A percentile compares a stretch with the other conserved stretches of the same genome.
phyloP scores from a whole-genome alignment of 2,888 invertebrate species.

The Conus canariensis region DNA sequence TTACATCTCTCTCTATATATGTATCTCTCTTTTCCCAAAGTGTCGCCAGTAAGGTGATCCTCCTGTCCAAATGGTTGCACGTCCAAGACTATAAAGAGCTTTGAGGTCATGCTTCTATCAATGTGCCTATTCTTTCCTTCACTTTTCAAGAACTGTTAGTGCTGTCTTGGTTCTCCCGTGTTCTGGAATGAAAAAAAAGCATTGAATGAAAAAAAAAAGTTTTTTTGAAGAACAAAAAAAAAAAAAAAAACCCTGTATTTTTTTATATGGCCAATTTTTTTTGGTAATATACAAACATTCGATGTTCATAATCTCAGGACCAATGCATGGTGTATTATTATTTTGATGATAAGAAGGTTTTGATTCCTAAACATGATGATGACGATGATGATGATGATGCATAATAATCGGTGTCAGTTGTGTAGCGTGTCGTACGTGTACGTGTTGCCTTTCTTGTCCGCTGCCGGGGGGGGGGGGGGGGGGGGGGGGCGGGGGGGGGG shows the following conservation, averaged over 20 bases:
- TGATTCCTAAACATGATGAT: too few species aligned
- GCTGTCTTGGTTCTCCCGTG: neutral
- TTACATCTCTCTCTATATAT: too few species aligned
- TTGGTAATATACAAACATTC: neutral
- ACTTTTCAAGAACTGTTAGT: neutral
- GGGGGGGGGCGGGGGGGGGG: too few species aligned
- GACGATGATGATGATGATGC: too few species aligned
- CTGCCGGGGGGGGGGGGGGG: too few species aligned
- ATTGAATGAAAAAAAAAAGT: neutral
- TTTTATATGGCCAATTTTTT: conserved; percentile 1
- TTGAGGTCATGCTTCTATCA: neutral
- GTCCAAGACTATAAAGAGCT: neutral
- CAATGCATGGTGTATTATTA: too few species aligned
- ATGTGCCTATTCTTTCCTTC: neutral
- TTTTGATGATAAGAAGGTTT: too few species aligned
- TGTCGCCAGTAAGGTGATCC: neutral
- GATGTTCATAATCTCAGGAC: conserved; percentile 7
- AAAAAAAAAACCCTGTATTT: neutral
- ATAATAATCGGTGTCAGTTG: too few species aligned
- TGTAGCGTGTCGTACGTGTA: too few species aligned
- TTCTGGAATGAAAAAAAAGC: neutral
- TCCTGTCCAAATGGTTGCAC: neutral
- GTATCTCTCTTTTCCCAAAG: neutral
- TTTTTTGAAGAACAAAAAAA: too few species aligned
- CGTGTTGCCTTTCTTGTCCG: too few species aligned